Evolutionary conservation across 2,113 vertebrate genomes (phyloP), one percentile per base, ranked within the genome.

Genomic region (Campylorhamphus procurvoides): DNA sequence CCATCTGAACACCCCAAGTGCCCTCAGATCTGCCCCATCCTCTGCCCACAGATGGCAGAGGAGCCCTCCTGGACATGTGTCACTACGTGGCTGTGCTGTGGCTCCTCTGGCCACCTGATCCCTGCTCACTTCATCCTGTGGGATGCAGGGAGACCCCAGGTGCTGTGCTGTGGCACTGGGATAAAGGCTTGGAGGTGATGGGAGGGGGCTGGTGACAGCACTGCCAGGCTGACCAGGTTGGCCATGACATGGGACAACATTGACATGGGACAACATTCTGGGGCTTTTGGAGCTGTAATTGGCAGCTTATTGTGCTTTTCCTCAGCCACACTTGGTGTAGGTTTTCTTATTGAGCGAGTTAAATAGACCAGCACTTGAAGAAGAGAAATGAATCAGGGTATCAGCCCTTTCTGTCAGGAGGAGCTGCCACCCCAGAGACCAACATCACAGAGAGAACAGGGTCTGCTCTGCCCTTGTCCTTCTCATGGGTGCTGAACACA

Each of bases 41-140:
- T 66, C 14, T 33, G 68, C 42, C 28, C 24, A 68, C 72, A 39
- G n/a, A 8, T 6, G 46, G 35, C 14, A 15, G 23, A n/a, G 22
- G 1, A 3, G 12, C 6, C 17, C 42, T 50, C 12, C 0, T 35
- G 9, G 9, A 3, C 24, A 4, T 1, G 0, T 27, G 17, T 8
- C 46, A 27, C 25, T 29, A 42, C 3, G 0, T 8, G 40, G 24
- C 49, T 1, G 3, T 7, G 40, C 33, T 28, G 27, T 23, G n/a
- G 29, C 52, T n/a, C n/a, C 22, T 13, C 31, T 18, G 73, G 5
- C 14, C 17, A n/a, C 42, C 52, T 0, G 10, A 2, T 14, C 44
- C 28, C 9, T 0, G 24, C 31, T 53, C 15, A 1, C 15, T 18
- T 27, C 56, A 5, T 5, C 24, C 39, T 27, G 2, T 1, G 46